Evolutionary conservation across 2,888 invertebrate species (phyloP).

Genomic region (Agriotes lineatus): DNA sequence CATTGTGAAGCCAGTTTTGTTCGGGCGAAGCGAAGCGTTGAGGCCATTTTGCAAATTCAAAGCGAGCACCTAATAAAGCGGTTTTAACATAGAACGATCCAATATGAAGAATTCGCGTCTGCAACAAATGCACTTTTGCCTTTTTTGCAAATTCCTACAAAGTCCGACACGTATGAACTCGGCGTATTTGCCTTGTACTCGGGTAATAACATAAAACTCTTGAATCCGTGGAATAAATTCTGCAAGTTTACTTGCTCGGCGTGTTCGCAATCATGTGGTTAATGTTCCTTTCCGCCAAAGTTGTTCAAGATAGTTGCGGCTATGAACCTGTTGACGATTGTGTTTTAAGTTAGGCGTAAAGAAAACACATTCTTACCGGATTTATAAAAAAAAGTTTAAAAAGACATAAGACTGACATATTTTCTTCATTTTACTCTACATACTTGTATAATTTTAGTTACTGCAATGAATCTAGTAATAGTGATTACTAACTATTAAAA

Average conservation of each 20-base stretch:
- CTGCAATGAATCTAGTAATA: too few relatives aligned
- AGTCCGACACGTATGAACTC: slow-evolving; percentile 23
- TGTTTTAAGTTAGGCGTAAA: too few relatives aligned
- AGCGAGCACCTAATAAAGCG: slow-evolving; percentile 22
- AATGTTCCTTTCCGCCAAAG: slow-evolving; percentile 18
- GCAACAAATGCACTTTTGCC: slow-evolving; percentile 9
- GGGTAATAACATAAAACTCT: slow-evolving; percentile 36
- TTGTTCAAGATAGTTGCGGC: too few relatives aligned
- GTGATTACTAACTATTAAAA: too few relatives aligned
- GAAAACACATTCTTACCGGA: too few relatives aligned
- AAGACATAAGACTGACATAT: too few relatives aligned
- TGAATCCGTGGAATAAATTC: slow-evolving; percentile 36
- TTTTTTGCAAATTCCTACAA: slow-evolving; percentile 23
- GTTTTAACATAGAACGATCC: slow-evolving; percentile 16
- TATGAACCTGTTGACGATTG: too few relatives aligned
- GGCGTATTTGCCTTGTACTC: slow-evolving; percentile 30
- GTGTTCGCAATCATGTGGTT: slow-evolving; percentile 13
- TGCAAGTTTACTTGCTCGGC: slow-evolving; percentile 18
- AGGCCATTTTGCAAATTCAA: slow-evolving; percentile 6
- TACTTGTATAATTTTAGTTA: too few relatives aligned
- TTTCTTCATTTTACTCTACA: too few relatives aligned
- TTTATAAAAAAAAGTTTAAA: too few relatives aligned
- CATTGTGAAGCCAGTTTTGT: background rate
- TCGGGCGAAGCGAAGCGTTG: background rate
- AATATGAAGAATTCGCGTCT: slow-evolving; percentile 19